Percentiles rank a stretch among this genome's conserved stretches.
Conservation (phyloP, 1,140 invertebrate species). For the Oedothorax gibbosus region DNA sequence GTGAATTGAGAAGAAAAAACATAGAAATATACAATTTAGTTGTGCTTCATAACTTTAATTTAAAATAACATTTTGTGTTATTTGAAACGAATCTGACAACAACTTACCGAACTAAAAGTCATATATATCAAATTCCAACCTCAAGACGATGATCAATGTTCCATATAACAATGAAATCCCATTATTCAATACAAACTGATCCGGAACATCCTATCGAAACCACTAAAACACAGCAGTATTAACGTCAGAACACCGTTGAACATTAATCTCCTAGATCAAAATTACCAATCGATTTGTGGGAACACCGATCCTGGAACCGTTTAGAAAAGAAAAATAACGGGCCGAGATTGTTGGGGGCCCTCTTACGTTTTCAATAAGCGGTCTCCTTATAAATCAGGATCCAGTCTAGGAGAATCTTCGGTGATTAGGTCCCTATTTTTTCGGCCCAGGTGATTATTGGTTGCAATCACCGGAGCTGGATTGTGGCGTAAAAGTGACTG, state of each 20-base stretch:
- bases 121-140: too few relatives aligned
- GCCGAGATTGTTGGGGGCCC: background rate
- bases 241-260: slow-evolving; percentile 20
- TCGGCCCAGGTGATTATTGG: slow-evolving; percentile 50
- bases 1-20: too few relatives aligned
- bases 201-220: too few relatives aligned
- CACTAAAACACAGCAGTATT: too few relatives aligned
- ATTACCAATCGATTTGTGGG: slow-evolving; percentile 25
- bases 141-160: too few relatives aligned
- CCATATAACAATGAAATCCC: too few relatives aligned
- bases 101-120: too few relatives aligned
- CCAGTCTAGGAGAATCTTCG: slow-evolving; percentile 1
- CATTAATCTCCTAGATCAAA: slow-evolving; percentile 12
- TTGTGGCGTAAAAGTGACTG: background rate
- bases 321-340: background rate
- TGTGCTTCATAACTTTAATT: too few relatives aligned
- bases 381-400: slow-evolving; percentile 34
- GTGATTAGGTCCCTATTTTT: slow-evolving; percentile 29
- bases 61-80: too few relatives aligned
- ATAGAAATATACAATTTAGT: too few relatives aligned
- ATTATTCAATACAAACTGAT: too few relatives aligned
- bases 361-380: slow-evolving; percentile 48
- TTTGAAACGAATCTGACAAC: too few relatives aligned
- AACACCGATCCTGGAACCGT: background rate
- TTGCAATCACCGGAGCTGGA: slow-evolving; percentile 33